A percentile compares a stretch with the other conserved stretches of the same genome.
Conservation (phyloP, 2,888 invertebrate species). For the Epirrhoe tristata region DNA sequence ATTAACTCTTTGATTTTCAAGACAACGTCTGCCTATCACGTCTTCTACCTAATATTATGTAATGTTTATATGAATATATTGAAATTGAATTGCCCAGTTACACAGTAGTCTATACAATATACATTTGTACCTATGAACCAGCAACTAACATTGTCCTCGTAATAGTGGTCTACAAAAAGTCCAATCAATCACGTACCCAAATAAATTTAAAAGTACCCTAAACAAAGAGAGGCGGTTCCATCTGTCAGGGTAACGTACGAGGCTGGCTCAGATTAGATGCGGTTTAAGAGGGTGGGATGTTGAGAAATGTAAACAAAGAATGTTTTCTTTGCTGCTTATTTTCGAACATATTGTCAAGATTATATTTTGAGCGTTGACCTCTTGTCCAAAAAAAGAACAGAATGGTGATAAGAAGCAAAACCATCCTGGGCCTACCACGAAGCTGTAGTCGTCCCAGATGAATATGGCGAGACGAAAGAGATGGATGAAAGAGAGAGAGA, state of each 20-base stretch:
- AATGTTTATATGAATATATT: too few relatives aligned
- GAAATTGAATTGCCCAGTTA: too few relatives aligned
- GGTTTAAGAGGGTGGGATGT: slow-evolving; percentile 7
- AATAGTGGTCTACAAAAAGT: slow-evolving; percentile 29
- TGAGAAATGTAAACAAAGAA: slow-evolving; percentile 16
- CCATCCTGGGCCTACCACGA: too few relatives aligned
- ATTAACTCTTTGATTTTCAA: too few relatives aligned
- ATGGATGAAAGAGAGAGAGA: too few relatives aligned
- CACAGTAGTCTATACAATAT: not conserved
- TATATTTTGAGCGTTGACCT: too few relatives aligned
- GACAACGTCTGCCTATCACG: too few relatives aligned
- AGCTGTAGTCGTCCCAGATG: too few relatives aligned
- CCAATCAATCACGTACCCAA: slow-evolving; percentile 36
- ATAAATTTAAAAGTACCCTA: slow-evolving; percentile 41
- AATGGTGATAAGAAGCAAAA: too few relatives aligned
- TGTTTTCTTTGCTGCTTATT: slow-evolving; percentile 5
- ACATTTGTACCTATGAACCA: not conserved
- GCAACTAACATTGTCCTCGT: not conserved
- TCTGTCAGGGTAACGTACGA: slow-evolving; percentile 31
- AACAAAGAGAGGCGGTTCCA: slow-evolving; percentile 31
- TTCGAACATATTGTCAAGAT: not conserved
- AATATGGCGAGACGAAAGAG: not conserved
- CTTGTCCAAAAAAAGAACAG: too few relatives aligned
- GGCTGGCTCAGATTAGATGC: slow-evolving; percentile 23
- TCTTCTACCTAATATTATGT: too few relatives aligned